A percentile compares a stretch with the other conserved stretches of the same genome.
Conservation (phyloP, 2,113 vertebrate genomes). For the Silurus meridionalis region DNA sequence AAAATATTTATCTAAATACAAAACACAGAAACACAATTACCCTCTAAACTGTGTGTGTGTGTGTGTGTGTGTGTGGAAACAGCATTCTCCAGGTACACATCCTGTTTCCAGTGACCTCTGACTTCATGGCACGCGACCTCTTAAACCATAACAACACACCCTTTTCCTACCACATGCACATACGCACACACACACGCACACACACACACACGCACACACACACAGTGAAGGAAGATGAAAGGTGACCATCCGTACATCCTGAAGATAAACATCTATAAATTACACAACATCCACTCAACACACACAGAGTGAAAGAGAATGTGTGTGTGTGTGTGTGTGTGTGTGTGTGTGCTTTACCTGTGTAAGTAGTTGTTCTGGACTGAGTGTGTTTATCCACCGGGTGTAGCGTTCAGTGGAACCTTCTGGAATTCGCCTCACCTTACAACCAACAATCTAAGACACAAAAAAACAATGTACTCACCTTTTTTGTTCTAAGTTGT, state of each 20-base stretch:
- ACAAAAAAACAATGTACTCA: conserved; percentile 27
- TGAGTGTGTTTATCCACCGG: conserved; percentile 89
- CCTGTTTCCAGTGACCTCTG: conserved; percentile 65
- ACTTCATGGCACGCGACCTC: conserved; percentile 64
- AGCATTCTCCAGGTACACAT: conserved; percentile 61
- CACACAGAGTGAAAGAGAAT: not conserved
- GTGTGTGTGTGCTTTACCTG: conserved; percentile 75
- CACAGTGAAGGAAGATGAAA: not conserved
- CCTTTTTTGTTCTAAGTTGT: not conserved
- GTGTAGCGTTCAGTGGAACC: conserved; percentile 90
- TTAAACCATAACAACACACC: conserved; percentile 28
- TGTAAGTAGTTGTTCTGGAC: conserved; percentile 81
- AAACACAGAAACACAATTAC: not conserved
- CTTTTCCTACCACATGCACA: conserved; percentile 31
- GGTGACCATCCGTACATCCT: not conserved
- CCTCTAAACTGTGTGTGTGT: conserved; percentile 38
- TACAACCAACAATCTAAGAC: conserved; percentile 87
- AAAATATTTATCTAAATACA: not conserved
- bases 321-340: not conserved
- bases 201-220: conserved; percentile 20
- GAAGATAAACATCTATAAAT: not conserved
- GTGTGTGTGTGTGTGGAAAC: conserved; percentile 65
- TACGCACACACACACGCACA: conserved; percentile 33
- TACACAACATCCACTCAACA: conserved; percentile 26
- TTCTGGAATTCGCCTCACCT: conserved; percentile 79